Evolutionary conservation across 2,888 invertebrate species (phyloP), one percentile per base, ranked within the genome.

Genomic region (Boloria selene): DNA sequence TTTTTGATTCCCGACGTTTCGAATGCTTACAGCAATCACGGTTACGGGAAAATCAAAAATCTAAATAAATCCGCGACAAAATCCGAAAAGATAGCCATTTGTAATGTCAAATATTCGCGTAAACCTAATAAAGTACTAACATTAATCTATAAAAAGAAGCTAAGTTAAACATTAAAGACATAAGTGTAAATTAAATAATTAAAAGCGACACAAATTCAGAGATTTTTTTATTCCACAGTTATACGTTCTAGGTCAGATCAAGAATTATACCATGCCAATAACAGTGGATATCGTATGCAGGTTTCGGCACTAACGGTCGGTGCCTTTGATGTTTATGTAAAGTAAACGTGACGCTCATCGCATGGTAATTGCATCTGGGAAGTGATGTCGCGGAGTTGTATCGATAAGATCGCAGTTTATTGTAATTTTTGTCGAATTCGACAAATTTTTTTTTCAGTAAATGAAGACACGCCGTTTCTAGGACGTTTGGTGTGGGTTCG

Each of bases 281-380:
- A n/a, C 16, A 55, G n/a, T 45, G 75, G 80, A 75, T 17, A 49
- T 49, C 7, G n/a, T 16, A 49, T 49, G 59, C 47, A 79, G 83
- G 83, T 85, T 85, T 83, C 78, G 81, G 82, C 79, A 80, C 77
- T 77, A 82, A 75, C 77, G 74, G 82, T 75, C 77, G 75, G 83
- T 81, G 71, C 68, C 77, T 88, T 87, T 88, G 83, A 88, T 82
- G 85, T 85, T 76, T 77, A 77, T 79, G 80, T 81, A 86, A 85
- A 85, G 87, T 84, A 88, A 88, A 88, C 88, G 86, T 82, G 81
- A 83, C 82, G 84, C 80, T 72, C 70, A 68, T 71, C 72, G 72
- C 68, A 69, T 64, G 61, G 68, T 75, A 73, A 74, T 75, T 73
- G 73, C 70, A 18, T 52, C 51, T 31, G 18, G 31, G 16, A 17